These are phyloP conservation scores for Xanthia togata DNA, from an alignment of 2,888 invertebrate genomes.

Conservation along the genomic window DNA sequence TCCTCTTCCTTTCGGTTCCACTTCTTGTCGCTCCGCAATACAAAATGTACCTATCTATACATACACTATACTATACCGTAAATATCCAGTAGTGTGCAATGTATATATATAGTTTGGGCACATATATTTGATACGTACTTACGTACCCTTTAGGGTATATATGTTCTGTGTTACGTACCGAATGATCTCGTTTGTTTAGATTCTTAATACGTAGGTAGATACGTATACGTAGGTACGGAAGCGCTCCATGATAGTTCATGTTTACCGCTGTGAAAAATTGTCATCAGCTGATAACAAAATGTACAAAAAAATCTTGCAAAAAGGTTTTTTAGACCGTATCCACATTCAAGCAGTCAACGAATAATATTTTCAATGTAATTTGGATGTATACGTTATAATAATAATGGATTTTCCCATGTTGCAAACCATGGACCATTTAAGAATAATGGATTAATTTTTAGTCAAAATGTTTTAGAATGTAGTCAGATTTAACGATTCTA, in stretches of 20 bases:
- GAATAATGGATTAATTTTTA: neutral
- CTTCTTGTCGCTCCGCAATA: constrained; percentile 48
- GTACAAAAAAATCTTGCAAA: neutral
- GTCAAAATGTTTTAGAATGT: neutral
- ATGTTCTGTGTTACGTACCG: neutral
- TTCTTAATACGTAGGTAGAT: too few relatives aligned
- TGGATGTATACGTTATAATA: neutral
- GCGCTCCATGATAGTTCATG: neutral
- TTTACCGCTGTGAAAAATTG: neutral
- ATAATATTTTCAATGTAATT: neutral
- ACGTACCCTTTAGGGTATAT: neutral
- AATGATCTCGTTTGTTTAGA: neutral
- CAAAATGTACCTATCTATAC: constrained; percentile 12
- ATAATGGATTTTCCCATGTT: constrained; percentile 37
- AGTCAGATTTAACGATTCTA: neutral
- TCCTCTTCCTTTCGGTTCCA: constrained; percentile 62
- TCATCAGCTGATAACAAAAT: neutral
- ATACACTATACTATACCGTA: constrained; percentile 3
- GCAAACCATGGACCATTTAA: neutral
- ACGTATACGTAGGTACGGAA: neutral
- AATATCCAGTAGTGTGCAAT: constrained; percentile 39
- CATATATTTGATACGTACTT: constrained; percentile 16
- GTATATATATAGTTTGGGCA: constrained; percentile 36
- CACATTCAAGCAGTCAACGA: neutral
- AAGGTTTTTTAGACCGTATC: neutral